Conservation (phyloP, 2,888 invertebrate species). For the Drosophila rellima region DNA sequence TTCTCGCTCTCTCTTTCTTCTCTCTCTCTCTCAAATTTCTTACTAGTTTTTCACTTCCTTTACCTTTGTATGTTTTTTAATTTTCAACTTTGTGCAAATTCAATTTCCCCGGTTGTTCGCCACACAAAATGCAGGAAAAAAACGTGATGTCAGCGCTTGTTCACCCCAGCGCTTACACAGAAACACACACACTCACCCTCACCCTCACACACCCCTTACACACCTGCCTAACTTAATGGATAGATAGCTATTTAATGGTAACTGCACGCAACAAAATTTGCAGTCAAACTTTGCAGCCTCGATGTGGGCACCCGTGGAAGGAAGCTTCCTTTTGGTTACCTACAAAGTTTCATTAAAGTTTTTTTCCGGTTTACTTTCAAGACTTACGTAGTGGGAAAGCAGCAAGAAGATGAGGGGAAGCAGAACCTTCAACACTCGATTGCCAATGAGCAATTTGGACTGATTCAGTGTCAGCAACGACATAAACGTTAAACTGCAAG, state of each 20-base stretch:
- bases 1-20: neutral
- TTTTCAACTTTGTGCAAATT: conserved; percentile 58
- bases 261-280: conserved; percentile 63
- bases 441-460: conserved; percentile 49
- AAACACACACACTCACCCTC: conserved; percentile 6
- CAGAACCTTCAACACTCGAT: conserved; percentile 29
- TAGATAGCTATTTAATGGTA: conserved; percentile 64
- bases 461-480: conserved; percentile 46
- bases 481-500: conserved; percentile 45
- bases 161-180: conserved; percentile 20
- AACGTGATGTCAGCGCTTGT: conserved; percentile 49
- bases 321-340: conserved; percentile 24
- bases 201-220: conserved; percentile 12
- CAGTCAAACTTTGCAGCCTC: conserved; percentile 51
- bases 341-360: conserved; percentile 56
- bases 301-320: conserved; percentile 13
- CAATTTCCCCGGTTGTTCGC: conserved; percentile 60
- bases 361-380: conserved; percentile 25
- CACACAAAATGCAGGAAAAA: conserved; percentile 9
- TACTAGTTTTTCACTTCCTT: neutral
- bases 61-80: conserved; percentile 26
- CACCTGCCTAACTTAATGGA: conserved; percentile 54
- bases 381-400: no score
- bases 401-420: no score
- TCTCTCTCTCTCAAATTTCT: conserved; percentile 4